phyloP scores from a whole-genome alignment of 2,113 vertebrate species.

The Perognathus longimembris region DNA sequence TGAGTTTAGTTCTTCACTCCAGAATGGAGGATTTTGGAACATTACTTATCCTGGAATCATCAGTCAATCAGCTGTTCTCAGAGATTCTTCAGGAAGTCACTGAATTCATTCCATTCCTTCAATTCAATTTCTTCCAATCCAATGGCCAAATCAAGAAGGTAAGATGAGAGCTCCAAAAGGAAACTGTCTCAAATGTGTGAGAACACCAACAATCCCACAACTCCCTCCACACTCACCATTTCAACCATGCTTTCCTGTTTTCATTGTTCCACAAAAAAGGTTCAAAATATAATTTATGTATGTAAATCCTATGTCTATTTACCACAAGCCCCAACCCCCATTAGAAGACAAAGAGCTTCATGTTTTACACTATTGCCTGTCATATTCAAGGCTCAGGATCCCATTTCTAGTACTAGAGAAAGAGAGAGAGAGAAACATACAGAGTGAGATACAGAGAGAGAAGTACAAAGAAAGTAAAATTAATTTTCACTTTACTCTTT shows the following conservation, averaged over 20 bases:
- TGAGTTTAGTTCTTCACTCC: not conserved
- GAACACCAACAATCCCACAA: not conserved
- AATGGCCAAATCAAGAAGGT: not conserved
- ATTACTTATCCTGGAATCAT: not conserved
- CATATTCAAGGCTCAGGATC: no score
- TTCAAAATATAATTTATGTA: not conserved
- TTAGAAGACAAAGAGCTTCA: not conserved
- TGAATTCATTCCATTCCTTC: not conserved
- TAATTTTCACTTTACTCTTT: constrained; percentile 24
- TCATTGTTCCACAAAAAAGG: not conserved
- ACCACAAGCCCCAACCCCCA: not conserved
- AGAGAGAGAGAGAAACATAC: no score
- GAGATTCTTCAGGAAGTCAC: not conserved
- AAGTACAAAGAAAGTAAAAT: constrained; percentile 3
- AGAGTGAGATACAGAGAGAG: no score
- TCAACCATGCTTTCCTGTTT: not conserved
- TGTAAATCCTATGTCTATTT: not conserved
- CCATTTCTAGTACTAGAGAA: no score
- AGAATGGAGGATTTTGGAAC: not conserved
- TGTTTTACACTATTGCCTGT: no score
- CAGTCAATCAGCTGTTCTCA: not conserved
- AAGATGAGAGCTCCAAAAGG: not conserved
- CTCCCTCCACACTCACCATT: not conserved
- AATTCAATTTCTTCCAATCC: not conserved
- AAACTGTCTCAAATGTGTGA: not conserved